Evolutionary conservation across 2,888 invertebrate genomes (phyloP).

Genomic region (Onchidella celtica): DNA sequence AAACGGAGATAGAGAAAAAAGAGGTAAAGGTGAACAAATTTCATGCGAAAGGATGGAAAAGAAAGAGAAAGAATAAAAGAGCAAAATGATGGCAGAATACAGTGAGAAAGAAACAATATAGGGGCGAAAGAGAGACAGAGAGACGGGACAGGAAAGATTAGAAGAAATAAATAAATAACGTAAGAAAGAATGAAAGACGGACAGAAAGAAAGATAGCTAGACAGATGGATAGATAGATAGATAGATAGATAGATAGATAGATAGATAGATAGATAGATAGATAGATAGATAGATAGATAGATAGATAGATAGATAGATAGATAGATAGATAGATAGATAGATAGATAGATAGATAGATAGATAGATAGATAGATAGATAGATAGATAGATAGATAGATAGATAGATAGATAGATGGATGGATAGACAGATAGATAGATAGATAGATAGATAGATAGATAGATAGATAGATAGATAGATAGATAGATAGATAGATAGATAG

Average conservation of each 20-base stretch:
- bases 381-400: not conserved
- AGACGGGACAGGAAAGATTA: slow-evolving; percentile 36
- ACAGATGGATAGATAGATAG: not conserved
- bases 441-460: not conserved
- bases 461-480: not conserved
- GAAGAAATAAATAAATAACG: slow-evolving; percentile 18
- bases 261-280: not conserved
- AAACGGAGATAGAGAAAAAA: not conserved
- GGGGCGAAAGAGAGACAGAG: slow-evolving; percentile 28
- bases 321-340: not conserved
- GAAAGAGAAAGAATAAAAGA: not conserved
- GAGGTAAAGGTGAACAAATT: not conserved
- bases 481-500: not conserved
- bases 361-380: not conserved
- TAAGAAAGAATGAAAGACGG: slow-evolving; percentile 27
- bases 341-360: not conserved
- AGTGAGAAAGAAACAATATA: not conserved
- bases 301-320: not conserved
- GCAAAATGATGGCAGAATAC: not conserved
- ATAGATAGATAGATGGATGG: too few species aligned
- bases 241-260: not conserved
- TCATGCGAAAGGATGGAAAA: not conserved
- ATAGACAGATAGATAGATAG: too few species aligned
- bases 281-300: not conserved
- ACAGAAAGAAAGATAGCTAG: not conserved